phyloP scores from a whole-genome alignment of 1,140 invertebrate genomes.

The Caerostris darwini region DNA sequence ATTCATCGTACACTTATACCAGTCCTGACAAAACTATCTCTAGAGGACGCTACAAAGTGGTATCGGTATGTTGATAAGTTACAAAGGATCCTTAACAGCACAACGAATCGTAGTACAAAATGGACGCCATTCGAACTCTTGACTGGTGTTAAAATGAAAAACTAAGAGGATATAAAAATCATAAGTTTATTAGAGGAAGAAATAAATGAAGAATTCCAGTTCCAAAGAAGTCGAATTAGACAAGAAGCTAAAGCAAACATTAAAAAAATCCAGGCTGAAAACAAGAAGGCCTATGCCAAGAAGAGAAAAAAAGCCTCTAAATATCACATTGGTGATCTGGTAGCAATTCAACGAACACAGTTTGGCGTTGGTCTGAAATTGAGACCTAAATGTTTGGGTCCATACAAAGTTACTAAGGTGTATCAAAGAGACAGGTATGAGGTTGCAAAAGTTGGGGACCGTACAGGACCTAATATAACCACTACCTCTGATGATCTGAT shows the following conservation, averaged over 20 bases:
- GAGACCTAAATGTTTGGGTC: not conserved
- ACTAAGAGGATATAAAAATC: slow-evolving; percentile 26
- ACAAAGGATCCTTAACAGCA: slow-evolving; percentile 3
- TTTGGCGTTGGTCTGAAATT: slow-evolving; percentile 20
- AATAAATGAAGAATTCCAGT: not conserved
- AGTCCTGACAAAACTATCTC: not conserved
- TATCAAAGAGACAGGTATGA: slow-evolving; percentile 18
- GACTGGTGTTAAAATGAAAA: slow-evolving; percentile 8
- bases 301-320: slow-evolving; percentile 2
- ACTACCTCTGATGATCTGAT: not conserved
- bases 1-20: not conserved
- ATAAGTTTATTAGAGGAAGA: slow-evolving; percentile 5
- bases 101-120: not conserved
- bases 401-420: not conserved
- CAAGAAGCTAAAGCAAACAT: slow-evolving; percentile 15
- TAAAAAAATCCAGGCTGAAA: not conserved
- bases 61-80: not conserved
- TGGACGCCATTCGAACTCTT: slow-evolving; percentile 7
- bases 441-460: too few relatives aligned
- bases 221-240: not conserved
- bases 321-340: not conserved
- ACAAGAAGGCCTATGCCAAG: not conserved
- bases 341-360: slow-evolving; percentile 14
- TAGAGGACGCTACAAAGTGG: not conserved
- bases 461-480: too few relatives aligned